Evolutionary conservation across 2,888 invertebrate genomes (phyloP).

Genomic region (Xanthorhoe spadicearia): DNA sequence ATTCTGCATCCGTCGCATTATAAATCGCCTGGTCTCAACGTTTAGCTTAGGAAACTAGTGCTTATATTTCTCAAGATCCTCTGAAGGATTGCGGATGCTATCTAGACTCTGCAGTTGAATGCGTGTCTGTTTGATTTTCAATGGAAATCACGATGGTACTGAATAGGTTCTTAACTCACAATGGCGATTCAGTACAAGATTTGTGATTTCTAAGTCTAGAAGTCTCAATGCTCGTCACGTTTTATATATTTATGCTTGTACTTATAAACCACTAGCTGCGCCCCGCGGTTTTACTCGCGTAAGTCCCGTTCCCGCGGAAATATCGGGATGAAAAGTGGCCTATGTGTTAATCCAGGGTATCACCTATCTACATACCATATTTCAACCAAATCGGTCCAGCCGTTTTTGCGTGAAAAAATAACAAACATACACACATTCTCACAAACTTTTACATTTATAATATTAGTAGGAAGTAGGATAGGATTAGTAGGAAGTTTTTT

Average conservation of each 20-base stretch:
- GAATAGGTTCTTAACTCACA: slow-evolving; percentile 14
- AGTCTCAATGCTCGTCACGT: too few relatives aligned
- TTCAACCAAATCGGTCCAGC: too few relatives aligned
- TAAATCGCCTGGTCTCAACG: neutral
- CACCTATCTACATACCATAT: too few relatives aligned
- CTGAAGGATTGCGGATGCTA: slow-evolving; percentile 11
- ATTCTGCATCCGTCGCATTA: neutral
- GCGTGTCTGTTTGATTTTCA: slow-evolving; percentile 21
- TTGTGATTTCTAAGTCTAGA: slow-evolving; percentile 4
- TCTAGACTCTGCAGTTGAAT: slow-evolving; percentile 20
- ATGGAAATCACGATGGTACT: slow-evolving; percentile 19
- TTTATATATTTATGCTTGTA: neutral
- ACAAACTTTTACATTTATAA: too few relatives aligned
- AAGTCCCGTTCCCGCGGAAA: too few relatives aligned
- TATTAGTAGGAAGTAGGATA: neutral
- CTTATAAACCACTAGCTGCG: too few relatives aligned
- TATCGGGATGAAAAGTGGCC: too few relatives aligned
- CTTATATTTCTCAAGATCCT: slow-evolving; percentile 9
- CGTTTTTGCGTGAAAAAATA: too few relatives aligned
- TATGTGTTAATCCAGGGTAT: too few relatives aligned
- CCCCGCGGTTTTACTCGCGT: too few relatives aligned
- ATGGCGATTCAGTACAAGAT: slow-evolving; percentile 8
- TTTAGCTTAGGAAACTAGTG: slow-evolving; percentile 3
- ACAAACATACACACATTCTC: too few relatives aligned
- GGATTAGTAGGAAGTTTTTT: neutral